Conservation (phyloP, 2,888 invertebrate genomes). For the Thelaira solivaga region DNA sequence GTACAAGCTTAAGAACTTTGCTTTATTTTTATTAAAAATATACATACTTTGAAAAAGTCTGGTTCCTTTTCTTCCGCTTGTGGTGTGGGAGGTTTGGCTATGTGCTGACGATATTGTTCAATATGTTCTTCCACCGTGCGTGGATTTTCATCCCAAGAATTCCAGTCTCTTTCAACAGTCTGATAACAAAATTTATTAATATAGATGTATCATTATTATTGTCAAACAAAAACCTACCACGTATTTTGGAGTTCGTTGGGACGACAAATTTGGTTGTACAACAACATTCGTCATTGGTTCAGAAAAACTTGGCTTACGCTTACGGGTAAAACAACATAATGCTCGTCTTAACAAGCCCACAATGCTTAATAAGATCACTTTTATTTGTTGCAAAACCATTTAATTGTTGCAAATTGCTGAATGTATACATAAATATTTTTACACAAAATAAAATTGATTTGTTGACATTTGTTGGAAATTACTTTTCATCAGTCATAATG, state of each 20-base stretch:
- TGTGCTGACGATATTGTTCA: constrained; percentile 80
- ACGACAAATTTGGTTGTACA: constrained; percentile 71
- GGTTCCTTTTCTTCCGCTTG: constrained; percentile 77
- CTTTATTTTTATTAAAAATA: not conserved
- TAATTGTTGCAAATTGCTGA: not conserved
- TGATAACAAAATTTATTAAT: not conserved
- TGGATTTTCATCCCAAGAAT: constrained; percentile 81
- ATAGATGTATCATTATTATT: not conserved
- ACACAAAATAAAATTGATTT: constrained; percentile 41
- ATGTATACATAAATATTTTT: not conserved
- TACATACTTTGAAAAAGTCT: constrained; percentile 79
- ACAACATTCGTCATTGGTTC: constrained; percentile 79
- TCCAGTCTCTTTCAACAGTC: constrained; percentile 78
- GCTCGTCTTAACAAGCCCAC: constrained; percentile 80
- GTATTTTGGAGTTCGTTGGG: constrained; percentile 16
- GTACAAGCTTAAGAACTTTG: not conserved
- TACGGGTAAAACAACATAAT: constrained; percentile 80
- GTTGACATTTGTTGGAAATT: constrained; percentile 39
- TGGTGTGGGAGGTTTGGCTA: constrained; percentile 76
- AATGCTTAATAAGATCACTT: constrained; percentile 79
- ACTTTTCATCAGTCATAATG: constrained; percentile 4
- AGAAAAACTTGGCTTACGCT: constrained; percentile 78
- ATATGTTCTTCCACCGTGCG: constrained; percentile 81
- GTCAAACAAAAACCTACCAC: constrained; percentile 30
- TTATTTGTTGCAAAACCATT: constrained; percentile 78